Conservation (phyloP, 2,888 invertebrate genomes). For the Trichacis sp. region DNA sequence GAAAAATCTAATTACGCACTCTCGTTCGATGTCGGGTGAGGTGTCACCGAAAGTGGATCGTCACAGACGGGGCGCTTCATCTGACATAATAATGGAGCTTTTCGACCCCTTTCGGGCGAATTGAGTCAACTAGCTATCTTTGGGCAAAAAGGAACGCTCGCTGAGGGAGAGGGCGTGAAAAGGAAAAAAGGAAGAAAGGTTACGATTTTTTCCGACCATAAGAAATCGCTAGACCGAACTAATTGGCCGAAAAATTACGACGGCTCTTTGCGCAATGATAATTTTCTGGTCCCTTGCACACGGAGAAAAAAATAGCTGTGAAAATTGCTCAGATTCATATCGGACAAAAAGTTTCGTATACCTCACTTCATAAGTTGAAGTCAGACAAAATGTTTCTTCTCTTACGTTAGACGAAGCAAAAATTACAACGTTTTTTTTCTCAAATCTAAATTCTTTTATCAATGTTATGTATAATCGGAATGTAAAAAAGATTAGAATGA, state of each 20-base stretch:
- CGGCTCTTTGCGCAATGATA: not conserved
- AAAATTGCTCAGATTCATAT: no score
- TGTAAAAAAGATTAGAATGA: no score
- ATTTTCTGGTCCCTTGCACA: not conserved
- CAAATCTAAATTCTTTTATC: no score
- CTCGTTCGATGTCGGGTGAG: conserved; percentile 2
- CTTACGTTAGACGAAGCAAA: no score
- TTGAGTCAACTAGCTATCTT: not conserved
- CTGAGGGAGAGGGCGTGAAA: not conserved
- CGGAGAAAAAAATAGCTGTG: no score
- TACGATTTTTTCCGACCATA: conserved; percentile 2
- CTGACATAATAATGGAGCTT: conserved; percentile 11
- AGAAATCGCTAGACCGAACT: conserved; percentile 7
- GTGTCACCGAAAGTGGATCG: conserved; percentile 10
- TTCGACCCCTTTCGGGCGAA: conserved; percentile 12
- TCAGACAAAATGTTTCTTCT: no score
- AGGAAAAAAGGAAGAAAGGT: not conserved
- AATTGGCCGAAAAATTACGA: conserved; percentile 5
- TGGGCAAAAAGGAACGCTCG: not conserved
- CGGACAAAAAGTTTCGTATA: no score
- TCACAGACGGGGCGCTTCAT: conserved; percentile 7
- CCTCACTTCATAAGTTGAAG: no score
- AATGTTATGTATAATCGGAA: no score
- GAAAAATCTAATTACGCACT: conserved; percentile 11
- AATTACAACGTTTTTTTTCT: no score